A percentile compares a stretch with the other conserved stretches of the same genome.
These are phyloP conservation scores for Esox lucius DNA, from an alignment of 2,797 vertebrate species.

Conservation along the genomic window DNA sequence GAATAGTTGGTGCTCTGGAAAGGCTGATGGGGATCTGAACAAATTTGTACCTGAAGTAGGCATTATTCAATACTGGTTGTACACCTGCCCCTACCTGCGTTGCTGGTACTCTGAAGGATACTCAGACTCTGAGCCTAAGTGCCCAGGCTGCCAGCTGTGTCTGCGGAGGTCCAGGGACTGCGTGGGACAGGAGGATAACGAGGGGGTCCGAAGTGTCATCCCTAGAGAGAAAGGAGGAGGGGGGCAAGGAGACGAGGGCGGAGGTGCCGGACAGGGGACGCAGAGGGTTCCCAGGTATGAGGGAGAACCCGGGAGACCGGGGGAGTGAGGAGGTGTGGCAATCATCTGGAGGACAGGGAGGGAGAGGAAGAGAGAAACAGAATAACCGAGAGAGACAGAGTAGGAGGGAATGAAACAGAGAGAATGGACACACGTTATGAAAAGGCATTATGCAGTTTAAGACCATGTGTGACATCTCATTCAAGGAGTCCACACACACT, in stretches of 20 bases:
- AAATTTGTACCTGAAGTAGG: no score
- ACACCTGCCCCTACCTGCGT: conserved; percentile 59
- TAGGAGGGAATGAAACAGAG: neutral
- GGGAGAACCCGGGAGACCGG: neutral
- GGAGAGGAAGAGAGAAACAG: neutral
- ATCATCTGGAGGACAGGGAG: conserved; percentile 21
- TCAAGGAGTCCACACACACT: neutral
- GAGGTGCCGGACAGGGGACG: conserved; percentile 10
- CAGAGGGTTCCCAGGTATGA: neutral
- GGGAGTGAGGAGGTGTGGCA: conserved; percentile 6
- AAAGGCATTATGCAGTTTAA: neutral
- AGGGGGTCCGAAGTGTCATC: conserved; percentile 12
- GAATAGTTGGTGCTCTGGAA: no score
- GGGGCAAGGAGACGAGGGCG: conserved; percentile 19
- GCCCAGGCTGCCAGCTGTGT: conserved; percentile 78
- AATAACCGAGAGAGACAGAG: neutral
- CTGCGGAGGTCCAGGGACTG: conserved; percentile 60
- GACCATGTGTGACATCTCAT: neutral
- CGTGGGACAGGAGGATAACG: neutral
- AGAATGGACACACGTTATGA: neutral
- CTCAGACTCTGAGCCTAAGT: conserved; percentile 37
- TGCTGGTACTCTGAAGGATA: conserved; percentile 35
- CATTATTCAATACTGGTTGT: neutral
- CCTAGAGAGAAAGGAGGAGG: conserved; percentile 3
- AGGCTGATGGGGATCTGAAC: no score